Base-by-base conservation (phyloP, 2,888 invertebrate genomes). In the Microchrysa polita region DNA sequence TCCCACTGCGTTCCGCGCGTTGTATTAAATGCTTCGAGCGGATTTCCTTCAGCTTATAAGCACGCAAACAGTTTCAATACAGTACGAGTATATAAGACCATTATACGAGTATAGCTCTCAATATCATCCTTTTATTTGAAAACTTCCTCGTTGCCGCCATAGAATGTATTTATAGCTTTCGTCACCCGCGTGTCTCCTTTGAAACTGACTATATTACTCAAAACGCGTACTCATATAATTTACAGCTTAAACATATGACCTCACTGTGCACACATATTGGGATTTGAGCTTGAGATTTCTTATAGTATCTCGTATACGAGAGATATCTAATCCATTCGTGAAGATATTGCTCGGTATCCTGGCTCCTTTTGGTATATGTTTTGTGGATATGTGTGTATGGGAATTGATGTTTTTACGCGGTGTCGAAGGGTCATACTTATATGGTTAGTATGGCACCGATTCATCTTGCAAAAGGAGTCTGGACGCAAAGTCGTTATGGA, bases 401-500 rank as follows among this genome's bases (percentile, higher is more conserved):
- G 7, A n/a, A n/a, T n/a, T n/a, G 5, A 63, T 63, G 7, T 63
- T 63, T 42, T 63, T 42, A 16, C 42, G n/a, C n/a, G 16, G 61
- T 65, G 65, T 48, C 14, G 48, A 27, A 48, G 48, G 14, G 22
- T 18, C n/a, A 12, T 22, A 65, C 65, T 65, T 18, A 44, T n/a
- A n/a, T 40, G 40, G 48, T 5, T 34, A 34, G 34, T 22, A 22
- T 34, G 18, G 65, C 65, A 65, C 12, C 42, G n/a, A 65, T 65
- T 65, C 65, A 18, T 65, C 55, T 69, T 69, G n/a, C 69, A 69
- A 27, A 53, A 34, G 57, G 55, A 55, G 69, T 69, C 69, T 40
- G 55, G 55, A 40, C 55, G 69, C 55, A 57, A 69, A 69, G 69
- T 69, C 55, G 69, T 57, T 69, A 52, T 23, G 67, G 57, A 57